phyloP scores from a whole-genome alignment of 2,888 invertebrate species.

The Colostygia pectinataria region DNA sequence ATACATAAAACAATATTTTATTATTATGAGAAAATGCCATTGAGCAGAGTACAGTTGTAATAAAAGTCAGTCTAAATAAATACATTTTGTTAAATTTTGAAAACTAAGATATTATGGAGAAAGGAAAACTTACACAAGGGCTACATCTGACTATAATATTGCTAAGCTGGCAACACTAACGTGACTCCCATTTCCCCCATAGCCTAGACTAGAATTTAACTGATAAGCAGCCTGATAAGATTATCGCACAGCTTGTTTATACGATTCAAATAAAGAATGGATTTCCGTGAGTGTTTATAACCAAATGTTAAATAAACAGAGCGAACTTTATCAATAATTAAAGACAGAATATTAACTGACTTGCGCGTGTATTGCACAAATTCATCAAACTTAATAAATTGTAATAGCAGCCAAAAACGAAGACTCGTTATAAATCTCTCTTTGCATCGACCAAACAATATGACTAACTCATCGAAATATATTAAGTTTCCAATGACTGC shows the following conservation, averaged over 20 bases:
- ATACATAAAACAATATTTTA: too few relatives aligned
- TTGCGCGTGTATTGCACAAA: too few relatives aligned
- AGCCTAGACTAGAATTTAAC: conserved; percentile 52
- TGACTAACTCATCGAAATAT: conserved; percentile 26
- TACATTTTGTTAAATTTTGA: neutral
- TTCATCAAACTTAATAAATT: too few relatives aligned
- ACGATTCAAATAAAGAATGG: conserved; percentile 40
- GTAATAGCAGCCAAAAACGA: neutral
- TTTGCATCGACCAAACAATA: conserved; percentile 9
- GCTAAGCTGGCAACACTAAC: conserved; percentile 14
- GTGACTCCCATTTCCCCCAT: conserved; percentile 43
- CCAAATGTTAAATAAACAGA: too few relatives aligned
- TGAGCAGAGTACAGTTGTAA: too few relatives aligned
- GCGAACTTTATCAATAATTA: too few relatives aligned
- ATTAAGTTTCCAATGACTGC: conserved; percentile 12
- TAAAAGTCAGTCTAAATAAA: too few relatives aligned
- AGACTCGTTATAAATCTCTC: conserved; percentile 4
- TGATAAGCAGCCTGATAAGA: conserved; percentile 41
- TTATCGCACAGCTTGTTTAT: conserved; percentile 57
- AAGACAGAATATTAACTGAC: too few relatives aligned
- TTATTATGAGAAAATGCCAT: too few relatives aligned
- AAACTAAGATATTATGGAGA: neutral
- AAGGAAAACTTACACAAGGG: conserved; percentile 10
- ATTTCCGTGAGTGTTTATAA: neutral
- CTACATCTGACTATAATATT: conserved; percentile 1